phyloP scores from a whole-genome alignment of 2,888 invertebrate species.

The Endomychus coccineus region DNA sequence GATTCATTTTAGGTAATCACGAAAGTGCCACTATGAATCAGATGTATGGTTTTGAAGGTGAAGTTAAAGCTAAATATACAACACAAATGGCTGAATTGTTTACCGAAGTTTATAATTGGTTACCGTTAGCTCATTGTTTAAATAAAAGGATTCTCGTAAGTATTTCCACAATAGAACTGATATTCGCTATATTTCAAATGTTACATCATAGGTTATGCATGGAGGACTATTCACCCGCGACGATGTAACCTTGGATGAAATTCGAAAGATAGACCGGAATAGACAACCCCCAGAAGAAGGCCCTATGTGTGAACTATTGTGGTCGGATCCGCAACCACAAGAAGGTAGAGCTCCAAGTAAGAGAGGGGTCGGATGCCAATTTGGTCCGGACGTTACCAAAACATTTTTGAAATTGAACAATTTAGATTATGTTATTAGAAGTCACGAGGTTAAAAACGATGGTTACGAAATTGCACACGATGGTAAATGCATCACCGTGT shows the following conservation, averaged over 20 bases:
- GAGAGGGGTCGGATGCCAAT: constrained; percentile 96
- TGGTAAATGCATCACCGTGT: constrained; percentile 96
- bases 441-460: constrained; percentile 95
- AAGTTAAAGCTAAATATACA: constrained; percentile 93
- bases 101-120: constrained; percentile 97
- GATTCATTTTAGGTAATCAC: constrained; percentile 87
- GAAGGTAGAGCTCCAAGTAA: constrained; percentile 86
- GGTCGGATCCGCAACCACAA: constrained; percentile 96
- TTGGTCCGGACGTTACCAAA: constrained; percentile 94
- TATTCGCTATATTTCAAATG: no score
- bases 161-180: constrained; percentile 14
- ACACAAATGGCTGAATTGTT: constrained; percentile 94
- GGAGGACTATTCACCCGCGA: constrained; percentile 95
- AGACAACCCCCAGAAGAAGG: constrained; percentile 97
- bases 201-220: constrained; percentile 75
- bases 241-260: constrained; percentile 87
- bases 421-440: constrained; percentile 88
- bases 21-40: constrained; percentile 98
- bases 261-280: constrained; percentile 81
- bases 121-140: constrained; percentile 93
- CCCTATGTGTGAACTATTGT: constrained; percentile 93
- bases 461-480: constrained; percentile 94
- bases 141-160: constrained; percentile 71
- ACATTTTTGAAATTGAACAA: constrained; percentile 77
- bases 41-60: constrained; percentile 99